Conservation (phyloP, 2,888 invertebrate genomes). For the Hyles lineata region DNA sequence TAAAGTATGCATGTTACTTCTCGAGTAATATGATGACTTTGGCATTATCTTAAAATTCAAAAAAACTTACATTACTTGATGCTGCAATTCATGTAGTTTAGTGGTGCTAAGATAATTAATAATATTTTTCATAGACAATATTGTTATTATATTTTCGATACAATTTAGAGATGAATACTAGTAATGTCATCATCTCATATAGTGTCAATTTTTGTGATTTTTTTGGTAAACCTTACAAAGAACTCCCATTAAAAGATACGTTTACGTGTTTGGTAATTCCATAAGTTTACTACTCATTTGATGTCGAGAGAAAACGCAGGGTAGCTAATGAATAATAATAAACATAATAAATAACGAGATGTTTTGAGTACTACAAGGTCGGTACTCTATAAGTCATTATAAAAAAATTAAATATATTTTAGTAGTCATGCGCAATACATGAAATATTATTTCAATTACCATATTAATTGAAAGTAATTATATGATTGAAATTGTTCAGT, state of each 20-base stretch:
- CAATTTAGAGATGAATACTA: constrained; percentile 69
- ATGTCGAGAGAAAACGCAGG: constrained; percentile 68
- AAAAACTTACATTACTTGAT: neutral
- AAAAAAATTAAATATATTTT: neutral
- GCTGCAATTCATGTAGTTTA: constrained; percentile 51
- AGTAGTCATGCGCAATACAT: neutral
- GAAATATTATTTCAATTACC: neutral
- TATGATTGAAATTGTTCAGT: too few relatives aligned
- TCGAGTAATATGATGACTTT: neutral
- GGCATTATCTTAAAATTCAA: constrained; percentile 14
- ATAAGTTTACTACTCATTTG: constrained; percentile 33
- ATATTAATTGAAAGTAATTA: neutral
- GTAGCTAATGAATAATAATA: constrained; percentile 51
- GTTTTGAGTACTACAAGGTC: neutral
- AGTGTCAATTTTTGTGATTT: constrained; percentile 69
- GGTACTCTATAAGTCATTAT: neutral
- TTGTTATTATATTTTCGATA: constrained; percentile 64
- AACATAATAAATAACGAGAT: constrained; percentile 3
- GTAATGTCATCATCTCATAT: constrained; percentile 60
- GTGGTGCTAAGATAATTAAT: constrained; percentile 75
- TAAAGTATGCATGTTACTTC: constrained; percentile 2
- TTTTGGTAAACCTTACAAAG: constrained; percentile 12
- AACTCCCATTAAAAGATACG: neutral
- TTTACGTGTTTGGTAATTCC: neutral
- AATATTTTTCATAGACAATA: constrained; percentile 81